Base-by-base conservation (phyloP, 2,113 vertebrate species). In the Strix uralensis region DNA sequence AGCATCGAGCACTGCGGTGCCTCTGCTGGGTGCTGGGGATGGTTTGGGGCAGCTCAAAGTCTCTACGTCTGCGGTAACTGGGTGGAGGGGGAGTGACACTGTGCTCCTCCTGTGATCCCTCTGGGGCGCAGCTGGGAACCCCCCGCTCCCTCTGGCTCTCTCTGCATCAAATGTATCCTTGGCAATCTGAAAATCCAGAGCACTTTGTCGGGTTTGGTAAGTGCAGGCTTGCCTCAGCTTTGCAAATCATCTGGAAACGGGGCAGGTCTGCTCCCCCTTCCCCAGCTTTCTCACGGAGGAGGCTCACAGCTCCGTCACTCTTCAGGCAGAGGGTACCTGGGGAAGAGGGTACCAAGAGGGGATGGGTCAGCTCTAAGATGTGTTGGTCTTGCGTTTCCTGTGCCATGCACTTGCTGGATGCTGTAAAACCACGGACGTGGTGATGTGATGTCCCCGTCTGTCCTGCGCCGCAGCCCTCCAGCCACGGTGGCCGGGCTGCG, bases 401-500 rank as follows among this genome's bases (percentile, higher is more conserved):
- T 3, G 9, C 65, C 3, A 2, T 11, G 25, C 4, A 0, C 20
- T 36, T 19, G 42, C 80, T 73, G 63, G 54, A 8, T 70, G 80
- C 93, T 57, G 14, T 9, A 23, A 55, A 61, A 26, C 57, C 4
- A 6, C 30, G 13, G 34, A 0, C 0, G 1, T 26, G 38, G 32
- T 38, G 69, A 17, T 19, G 21, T 8, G 52, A 5, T 29, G 69
- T 34, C 29, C 62, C 26, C 6, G 1, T 40, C 44, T 59, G 25
- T 71, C 42, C 79, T 1, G 0, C 63, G 44, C 79, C 15, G 20
- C 16, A 21, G 78, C 49, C 1, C 32, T 29, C 69, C 2, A 0
- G 77, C 71, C 0, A 0, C 3, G 15, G 52, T 44, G 79, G 36
- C 55, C 1, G 2, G 44, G 40, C 21, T 6, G 11, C 0, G 12